These are phyloP conservation scores for Drosophila malerkotliana DNA, from an alignment of 1,140 invertebrate genomes.

Conservation along the genomic window DNA sequence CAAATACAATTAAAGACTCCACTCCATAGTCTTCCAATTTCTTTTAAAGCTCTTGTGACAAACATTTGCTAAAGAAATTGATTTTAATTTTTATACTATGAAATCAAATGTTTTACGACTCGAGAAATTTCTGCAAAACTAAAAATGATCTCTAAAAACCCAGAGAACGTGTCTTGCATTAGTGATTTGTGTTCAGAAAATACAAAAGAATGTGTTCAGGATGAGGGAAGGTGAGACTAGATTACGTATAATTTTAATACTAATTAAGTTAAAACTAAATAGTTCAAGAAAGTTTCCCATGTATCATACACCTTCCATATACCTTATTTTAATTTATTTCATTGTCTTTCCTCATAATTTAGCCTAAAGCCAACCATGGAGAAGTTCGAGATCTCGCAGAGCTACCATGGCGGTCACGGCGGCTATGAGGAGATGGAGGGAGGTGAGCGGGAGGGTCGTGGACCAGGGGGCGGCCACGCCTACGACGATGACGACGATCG, in stretches of 20 bases:
- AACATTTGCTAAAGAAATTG: background rate
- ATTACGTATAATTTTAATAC: background rate
- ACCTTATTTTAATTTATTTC: background rate
- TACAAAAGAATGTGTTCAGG: background rate
- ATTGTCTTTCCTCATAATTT: background rate
- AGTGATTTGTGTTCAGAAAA: background rate
- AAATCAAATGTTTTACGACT: background rate
- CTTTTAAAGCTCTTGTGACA: background rate
- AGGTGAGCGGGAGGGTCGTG: constrained; percentile 84
- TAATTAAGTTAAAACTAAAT: background rate
- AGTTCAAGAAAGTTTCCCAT: background rate
- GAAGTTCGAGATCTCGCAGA: constrained; percentile 86
- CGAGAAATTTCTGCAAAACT: background rate
- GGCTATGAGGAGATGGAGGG: constrained; percentile 85
- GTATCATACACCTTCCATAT: no score
- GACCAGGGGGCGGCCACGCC: constrained; percentile 83
- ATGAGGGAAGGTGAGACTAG: background rate
- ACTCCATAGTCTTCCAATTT: background rate
- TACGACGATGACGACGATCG: constrained; percentile 85
- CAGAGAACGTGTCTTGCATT: background rate
- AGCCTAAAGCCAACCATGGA: constrained; percentile 84
- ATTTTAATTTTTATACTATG: background rate
- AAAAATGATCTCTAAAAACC: background rate
- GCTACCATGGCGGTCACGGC: constrained; percentile 83
- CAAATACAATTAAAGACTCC: background rate